Evolutionary conservation across 2,113 vertebrate genomes (phyloP), one percentile per base, ranked within the genome.

Genomic region (Uria aalge): DNA sequence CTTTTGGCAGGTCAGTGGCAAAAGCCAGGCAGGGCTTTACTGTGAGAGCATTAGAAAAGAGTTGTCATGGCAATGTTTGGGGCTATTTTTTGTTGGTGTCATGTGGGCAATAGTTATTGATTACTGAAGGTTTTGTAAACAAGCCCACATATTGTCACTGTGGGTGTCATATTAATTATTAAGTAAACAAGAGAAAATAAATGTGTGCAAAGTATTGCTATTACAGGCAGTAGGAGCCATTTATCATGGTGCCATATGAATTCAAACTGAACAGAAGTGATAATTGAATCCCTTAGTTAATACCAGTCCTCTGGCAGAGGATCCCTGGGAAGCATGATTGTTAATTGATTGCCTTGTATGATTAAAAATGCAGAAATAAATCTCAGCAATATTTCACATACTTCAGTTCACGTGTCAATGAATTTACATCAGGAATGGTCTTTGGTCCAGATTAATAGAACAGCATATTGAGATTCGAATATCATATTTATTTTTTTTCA

Each of bases 131-230:
- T 81, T 95, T 91, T 87, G 76, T 91, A 96, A 96, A 95, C 86
- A 86, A 89, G 57, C 21, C 66, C 53, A 43, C 40, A 85, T 78
- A 84, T 64, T 96, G 94, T 92, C 94, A 87, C 76, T 41, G 53
- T 87, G 80, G 88, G 95, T 94, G 76, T 88, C 66, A 91, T 87
- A 94, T 97, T 97, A 96, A 96, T 96, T 86, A 91, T 81, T 94
- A 94, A 94, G 91, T 94, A 97, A 94, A 96, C 69, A 96, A 88
- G 60, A 87, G 89, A 97, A 96, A 97, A 96, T 91, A 96, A 92
- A 92, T 91, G 84, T 74, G 85, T 72, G 66, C 53, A 87, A 85
- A 82, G 57, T 71, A 64, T 85, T 94, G 72, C 85, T 96, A 94
- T 92, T 94, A 68, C 36, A 89, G 85, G 84, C 69, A 60, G 62